A percentile compares a stretch with the other conserved stretches of the same genome.
Evolutionary conservation across 1,140 invertebrate genomes (phyloP).

Genomic region (Dinothrombium tinctorium): DNA sequence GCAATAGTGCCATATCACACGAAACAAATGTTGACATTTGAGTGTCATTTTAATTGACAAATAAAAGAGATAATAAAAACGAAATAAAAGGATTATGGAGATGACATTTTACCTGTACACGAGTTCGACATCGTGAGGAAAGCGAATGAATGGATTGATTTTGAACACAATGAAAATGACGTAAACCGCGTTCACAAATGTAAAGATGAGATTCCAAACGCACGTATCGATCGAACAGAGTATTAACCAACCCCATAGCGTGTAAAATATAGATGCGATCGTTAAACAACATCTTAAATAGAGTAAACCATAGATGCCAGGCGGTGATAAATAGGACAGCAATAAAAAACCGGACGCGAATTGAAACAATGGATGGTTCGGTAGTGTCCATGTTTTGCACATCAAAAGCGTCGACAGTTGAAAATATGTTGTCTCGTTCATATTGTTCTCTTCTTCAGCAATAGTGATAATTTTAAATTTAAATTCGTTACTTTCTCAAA

Average conservation of each 20-base stretch:
- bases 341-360: constrained; percentile 56
- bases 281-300: constrained; percentile 48
- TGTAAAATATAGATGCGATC: constrained; percentile 46
- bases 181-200: constrained; percentile 56
- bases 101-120: constrained; percentile 38
- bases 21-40: too few species aligned
- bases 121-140: constrained; percentile 59
- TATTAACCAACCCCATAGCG: constrained; percentile 52
- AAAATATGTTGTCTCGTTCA: too few species aligned
- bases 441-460: too few species aligned
- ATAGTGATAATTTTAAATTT: too few species aligned
- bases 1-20: too few species aligned
- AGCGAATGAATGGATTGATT: constrained; percentile 41
- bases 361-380: constrained; percentile 28
- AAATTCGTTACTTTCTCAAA: too few species aligned
- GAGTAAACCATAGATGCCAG: constrained; percentile 46
- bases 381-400: too few species aligned
- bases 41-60: too few species aligned
- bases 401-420: too few species aligned
- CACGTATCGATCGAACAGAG: constrained; percentile 60
- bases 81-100: too few species aligned
- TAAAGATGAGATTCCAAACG: constrained; percentile 58
- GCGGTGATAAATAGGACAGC: constrained; percentile 49
- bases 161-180: constrained; percentile 51
- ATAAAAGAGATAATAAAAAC: too few species aligned